Evolutionary conservation across 2,113 vertebrate species (phyloP).

Genomic region (Corythornis vintsioides): DNA sequence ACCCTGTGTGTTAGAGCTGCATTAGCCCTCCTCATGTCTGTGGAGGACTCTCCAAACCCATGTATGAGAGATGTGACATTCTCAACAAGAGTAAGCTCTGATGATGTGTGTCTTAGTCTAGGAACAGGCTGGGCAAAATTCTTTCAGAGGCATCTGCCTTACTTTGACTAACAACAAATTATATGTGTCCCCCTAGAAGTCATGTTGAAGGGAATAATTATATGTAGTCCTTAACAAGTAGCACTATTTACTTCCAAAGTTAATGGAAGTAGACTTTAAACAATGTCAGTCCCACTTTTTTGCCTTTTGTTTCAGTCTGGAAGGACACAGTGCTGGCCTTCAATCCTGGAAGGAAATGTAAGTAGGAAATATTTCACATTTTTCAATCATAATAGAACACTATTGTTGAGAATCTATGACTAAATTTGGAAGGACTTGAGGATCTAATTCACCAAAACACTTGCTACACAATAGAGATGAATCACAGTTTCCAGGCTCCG

Average conservation of each 20-base stretch:
- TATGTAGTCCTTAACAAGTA: background rate
- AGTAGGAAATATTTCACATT: constrained; percentile 29
- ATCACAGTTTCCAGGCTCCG: background rate
- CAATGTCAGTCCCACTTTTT: background rate
- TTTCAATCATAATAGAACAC: background rate
- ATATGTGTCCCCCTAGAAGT: background rate
- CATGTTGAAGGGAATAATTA: background rate
- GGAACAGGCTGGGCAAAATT: background rate
- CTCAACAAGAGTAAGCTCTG: background rate
- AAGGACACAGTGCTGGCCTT: background rate
- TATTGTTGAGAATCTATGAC: constrained; percentile 11
- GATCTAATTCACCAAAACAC: background rate
- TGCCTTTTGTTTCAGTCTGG: background rate
- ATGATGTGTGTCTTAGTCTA: background rate
- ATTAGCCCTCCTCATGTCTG: background rate
- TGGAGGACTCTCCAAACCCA: background rate
- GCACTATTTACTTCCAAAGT: background rate
- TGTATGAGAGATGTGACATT: fast-evolving
- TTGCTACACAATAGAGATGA: background rate
- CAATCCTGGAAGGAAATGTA: background rate
- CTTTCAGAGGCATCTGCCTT: background rate
- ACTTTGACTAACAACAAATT: background rate
- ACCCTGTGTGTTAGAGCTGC: background rate
- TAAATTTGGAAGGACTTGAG: background rate
- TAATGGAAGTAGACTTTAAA: background rate